phyloP scores from a whole-genome alignment of 2,113 vertebrate species.

The Heterotilapia buettikoferi region DNA sequence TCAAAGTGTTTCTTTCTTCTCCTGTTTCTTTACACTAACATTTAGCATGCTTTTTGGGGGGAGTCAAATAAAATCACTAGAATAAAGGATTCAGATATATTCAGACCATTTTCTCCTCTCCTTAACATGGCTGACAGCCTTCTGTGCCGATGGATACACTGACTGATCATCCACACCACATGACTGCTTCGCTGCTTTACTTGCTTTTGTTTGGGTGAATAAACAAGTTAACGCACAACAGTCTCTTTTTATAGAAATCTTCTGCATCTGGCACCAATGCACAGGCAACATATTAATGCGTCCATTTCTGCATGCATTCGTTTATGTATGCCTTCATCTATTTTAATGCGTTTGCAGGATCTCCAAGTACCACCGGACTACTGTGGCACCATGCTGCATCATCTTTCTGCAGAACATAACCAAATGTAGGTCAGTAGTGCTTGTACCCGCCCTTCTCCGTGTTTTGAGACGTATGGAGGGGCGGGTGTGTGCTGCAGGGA shows the following conservation, averaged over 20 bases:
- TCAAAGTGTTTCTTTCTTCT: neutral
- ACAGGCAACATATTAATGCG: neutral
- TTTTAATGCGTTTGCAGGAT: neutral
- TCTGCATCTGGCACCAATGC: neutral
- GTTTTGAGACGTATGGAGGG: neutral
- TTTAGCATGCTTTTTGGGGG: neutral
- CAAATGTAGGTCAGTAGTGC: neutral
- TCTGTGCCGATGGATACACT: neutral
- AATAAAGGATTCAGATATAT: neutral
- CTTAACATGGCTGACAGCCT: neutral
- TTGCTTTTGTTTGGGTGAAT: neutral
- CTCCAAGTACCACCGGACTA: neutral
- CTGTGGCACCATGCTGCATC: neutral
- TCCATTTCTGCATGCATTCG: neutral
- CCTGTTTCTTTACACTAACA: neutral
- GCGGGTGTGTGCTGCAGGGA: neutral
- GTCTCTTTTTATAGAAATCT: neutral
- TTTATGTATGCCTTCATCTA: neutral
- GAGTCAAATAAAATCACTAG: fast-evolving
- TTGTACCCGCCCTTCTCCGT: neutral
- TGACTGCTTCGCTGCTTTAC: neutral
- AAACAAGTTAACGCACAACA: neutral
- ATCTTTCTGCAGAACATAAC: neutral
- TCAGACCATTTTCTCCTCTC: neutral
- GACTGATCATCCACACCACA: neutral